Conservation (phyloP, 2,797 vertebrate genomes). For the Sitta carolinensis region DNA sequence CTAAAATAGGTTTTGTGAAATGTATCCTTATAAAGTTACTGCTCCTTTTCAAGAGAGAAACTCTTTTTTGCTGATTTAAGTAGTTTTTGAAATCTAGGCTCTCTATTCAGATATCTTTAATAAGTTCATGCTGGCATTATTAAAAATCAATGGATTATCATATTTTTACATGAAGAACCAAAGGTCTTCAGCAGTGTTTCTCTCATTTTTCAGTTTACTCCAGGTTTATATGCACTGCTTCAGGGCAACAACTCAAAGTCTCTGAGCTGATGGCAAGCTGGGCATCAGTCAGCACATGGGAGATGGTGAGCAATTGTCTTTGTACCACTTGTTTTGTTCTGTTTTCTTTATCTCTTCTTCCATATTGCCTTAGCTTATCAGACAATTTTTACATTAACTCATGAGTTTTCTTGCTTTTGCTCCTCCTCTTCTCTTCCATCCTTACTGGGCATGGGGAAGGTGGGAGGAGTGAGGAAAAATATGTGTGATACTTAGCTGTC, state of each 20-base stretch:
- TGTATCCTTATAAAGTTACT: background rate
- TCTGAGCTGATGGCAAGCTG: background rate
- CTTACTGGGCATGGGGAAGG: accelerated
- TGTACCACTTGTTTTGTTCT: background rate
- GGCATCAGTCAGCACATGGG: background rate
- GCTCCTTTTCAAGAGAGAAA: background rate
- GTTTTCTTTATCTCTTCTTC: background rate
- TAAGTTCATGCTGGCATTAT: background rate
- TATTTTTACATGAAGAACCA: background rate
- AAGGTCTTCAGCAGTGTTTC: background rate
- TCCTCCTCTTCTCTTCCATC: background rate
- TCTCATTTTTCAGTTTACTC: background rate
- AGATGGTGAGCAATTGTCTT: background rate
- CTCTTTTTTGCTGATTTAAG: background rate
- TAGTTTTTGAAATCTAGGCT: background rate
- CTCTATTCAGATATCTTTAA: background rate
- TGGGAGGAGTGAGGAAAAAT: background rate
- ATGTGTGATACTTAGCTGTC: background rate
- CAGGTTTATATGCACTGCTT: background rate
- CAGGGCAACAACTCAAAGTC: background rate
- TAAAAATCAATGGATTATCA: background rate
- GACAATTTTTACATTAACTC: background rate
- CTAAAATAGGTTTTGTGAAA: background rate
- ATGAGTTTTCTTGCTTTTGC: background rate
- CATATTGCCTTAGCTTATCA: background rate